These are phyloP conservation scores for Holothuria glaberrima DNA, from an alignment of 35 echinoderm and acorn worm species.

Conservation along the genomic window DNA sequence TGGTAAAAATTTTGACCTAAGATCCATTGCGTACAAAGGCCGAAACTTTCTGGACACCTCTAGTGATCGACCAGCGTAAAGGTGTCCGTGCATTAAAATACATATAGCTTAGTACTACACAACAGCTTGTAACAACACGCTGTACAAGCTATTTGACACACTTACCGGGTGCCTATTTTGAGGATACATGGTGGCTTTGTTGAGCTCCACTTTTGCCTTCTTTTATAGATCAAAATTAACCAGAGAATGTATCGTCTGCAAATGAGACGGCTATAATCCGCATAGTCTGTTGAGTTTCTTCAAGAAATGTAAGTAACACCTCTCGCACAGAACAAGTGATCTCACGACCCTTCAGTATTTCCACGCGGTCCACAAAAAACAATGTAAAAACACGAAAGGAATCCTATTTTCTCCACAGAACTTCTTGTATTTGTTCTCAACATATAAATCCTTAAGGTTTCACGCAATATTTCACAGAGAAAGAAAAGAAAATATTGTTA, in stretches of 20 bases:
- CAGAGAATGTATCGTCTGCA: conserved; percentile 26
- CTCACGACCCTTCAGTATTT: conserved; percentile 7
- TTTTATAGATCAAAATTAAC: conserved; percentile 29
- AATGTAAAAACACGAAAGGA: conserved; percentile 13
- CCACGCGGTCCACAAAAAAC: conserved; percentile 7
- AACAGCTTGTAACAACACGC: neutral
- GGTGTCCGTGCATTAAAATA: neutral
- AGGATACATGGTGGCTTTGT: conserved; percentile 75
- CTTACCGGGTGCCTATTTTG: conserved; percentile 95
- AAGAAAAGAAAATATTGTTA: conserved; percentile 55
- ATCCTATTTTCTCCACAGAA: conserved; percentile 2
- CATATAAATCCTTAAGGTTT: conserved; percentile 1
- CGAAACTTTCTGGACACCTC: too few relatives aligned
- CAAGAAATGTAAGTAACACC: conserved; percentile 34
- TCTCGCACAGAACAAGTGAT: conserved; percentile 4
- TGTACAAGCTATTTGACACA: conserved; percentile 11
- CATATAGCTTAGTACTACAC: neutral
- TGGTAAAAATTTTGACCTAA: too few relatives aligned
- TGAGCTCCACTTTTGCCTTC: conserved; percentile 62
- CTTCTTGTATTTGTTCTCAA: neutral
- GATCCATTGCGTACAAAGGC: too few relatives aligned
- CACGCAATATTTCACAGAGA: conserved; percentile 16
- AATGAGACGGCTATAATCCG: conserved; percentile 36
- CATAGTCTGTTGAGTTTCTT: conserved; percentile 36
- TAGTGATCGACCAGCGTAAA: too few relatives aligned